A percentile compares a stretch with the other conserved stretches of the same genome.
These are phyloP conservation scores for Apeira syringaria DNA, from an alignment of 2,888 invertebrate genomes.

Conservation along the genomic window DNA sequence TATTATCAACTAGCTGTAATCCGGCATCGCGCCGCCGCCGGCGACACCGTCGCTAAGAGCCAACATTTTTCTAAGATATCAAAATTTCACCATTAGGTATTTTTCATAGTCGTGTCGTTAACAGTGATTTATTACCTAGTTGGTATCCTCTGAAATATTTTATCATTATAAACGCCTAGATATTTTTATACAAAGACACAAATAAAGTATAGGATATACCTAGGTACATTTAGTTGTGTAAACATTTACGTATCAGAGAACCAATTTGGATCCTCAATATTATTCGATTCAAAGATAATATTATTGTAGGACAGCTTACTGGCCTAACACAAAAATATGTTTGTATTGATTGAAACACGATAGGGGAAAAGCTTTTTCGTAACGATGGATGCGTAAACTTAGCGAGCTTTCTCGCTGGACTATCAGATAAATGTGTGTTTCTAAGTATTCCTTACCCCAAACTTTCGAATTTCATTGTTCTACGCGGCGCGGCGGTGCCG, in stretches of 20 bases:
- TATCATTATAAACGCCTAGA: conserved; percentile 8
- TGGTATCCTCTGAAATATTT: conserved; percentile 11
- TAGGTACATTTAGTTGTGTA: background rate
- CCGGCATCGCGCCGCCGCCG: no score
- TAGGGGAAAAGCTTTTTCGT: conserved; percentile 11
- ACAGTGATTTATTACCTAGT: conserved; percentile 21
- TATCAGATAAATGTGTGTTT: conserved; percentile 21
- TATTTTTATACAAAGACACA: background rate
- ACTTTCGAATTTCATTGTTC: conserved; percentile 12
- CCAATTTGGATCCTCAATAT: conserved; percentile 4
- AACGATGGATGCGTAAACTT: conserved; percentile 17
- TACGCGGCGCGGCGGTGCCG: no score
- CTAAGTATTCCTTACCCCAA: conserved; percentile 6
- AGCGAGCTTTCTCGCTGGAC: conserved; percentile 8
- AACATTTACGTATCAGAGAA: background rate
- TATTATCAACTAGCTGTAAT: conserved; percentile 9
- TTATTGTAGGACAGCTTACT: conserved; percentile 8
- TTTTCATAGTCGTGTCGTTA: conserved; percentile 16
- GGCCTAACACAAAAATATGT: conserved; percentile 1
- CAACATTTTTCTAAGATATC: conserved; percentile 4
- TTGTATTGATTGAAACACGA: conserved; percentile 16
- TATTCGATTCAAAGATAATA: conserved; percentile 9
- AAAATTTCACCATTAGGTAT: conserved; percentile 9
- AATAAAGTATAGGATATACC: no score
- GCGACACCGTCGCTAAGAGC: background rate